These are phyloP conservation scores for Mesembrinibis cayennensis DNA, from an alignment of 2,113 vertebrate species.

Conservation along the genomic window DNA sequence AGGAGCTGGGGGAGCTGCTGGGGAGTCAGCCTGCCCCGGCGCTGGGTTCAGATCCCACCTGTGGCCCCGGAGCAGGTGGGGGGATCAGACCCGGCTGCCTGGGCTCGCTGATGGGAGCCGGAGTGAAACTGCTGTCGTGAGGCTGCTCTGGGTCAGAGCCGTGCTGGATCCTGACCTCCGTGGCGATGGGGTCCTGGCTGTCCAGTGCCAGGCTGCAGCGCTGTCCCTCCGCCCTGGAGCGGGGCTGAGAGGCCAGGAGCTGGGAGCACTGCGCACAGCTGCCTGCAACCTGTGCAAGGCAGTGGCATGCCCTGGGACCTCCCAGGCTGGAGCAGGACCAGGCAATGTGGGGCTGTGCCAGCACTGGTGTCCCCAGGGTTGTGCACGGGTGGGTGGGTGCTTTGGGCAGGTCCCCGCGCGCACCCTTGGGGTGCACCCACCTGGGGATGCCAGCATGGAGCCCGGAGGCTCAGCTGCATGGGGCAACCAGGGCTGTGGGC, in stretches of 20 bases:
- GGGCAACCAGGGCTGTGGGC: accelerated
- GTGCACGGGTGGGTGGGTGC: accelerated
- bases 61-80: accelerated
- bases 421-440: not conserved
- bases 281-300: not conserved
- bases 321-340: not conserved
- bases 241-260: not conserved
- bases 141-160: not conserved
- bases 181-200: not conserved
- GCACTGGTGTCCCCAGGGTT: not conserved
- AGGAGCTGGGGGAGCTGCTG: not conserved
- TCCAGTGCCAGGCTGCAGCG: not conserved
- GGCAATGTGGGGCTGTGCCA: not conserved
- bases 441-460: not conserved
- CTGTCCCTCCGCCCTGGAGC: accelerated
- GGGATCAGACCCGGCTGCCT: accelerated
- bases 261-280: not conserved
- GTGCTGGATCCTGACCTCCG: accelerated
- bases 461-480: accelerated
- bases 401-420: not conserved
- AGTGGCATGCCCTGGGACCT: not conserved
- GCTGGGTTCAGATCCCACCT: not conserved
- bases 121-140: not conserved
- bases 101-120: accelerated
- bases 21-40: accelerated